Evolutionary conservation across 1,140 invertebrate species (phyloP), one percentile per base, ranked within the genome.

Genomic region (Dinoponera quadriceps): DNA sequence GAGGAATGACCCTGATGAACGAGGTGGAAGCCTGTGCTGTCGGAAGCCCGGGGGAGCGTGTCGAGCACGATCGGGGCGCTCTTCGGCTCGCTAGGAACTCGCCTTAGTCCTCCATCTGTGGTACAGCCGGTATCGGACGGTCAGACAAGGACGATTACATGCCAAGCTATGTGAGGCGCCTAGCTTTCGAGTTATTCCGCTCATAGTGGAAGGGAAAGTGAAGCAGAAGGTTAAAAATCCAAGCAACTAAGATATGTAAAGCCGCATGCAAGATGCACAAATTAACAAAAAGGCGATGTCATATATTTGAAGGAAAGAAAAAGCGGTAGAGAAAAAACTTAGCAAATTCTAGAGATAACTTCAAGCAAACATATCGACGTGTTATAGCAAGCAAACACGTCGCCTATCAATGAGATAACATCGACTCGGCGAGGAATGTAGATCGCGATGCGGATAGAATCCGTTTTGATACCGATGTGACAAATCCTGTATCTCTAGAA

Each of bases 21-120:
- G 73, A 90, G 72, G 38, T 44, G 38, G 55, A 84, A 90, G 60
- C 86, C 87, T 63, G 89, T 80, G 25, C 72, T 83, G 63, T 91
- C 90, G 54, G 60, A 51, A 44, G 38, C 33, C 68, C 91, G 91
- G 66, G 69, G 81, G 55, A 88, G 68, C 16, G 85, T 82, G 48
- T 84, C 91, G 85, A 90, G 63, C 63, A 92, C 83, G 29, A 90
- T 78, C 13, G 90, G 88, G 14, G 74, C 82, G 20, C 86, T 90
- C 84, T 87, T 91, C 27, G 91, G 86, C 78, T 92, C 91, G 81
- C 91, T 92, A 85, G 90, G 85, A 44, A 92, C 84, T 91, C 91
- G 92, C 86, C 87, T 88, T 85, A 92, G 88, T 20, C 85, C 84
- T 89, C 91, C 91, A 91, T 92, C 91, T 92, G 87, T 83, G 87